A percentile compares a stretch with the other conserved stretches of the same genome.
These are phyloP conservation scores for Decapterus maruadsi DNA, from an alignment of 2,797 vertebrate genomes.

Conservation along the genomic window DNA sequence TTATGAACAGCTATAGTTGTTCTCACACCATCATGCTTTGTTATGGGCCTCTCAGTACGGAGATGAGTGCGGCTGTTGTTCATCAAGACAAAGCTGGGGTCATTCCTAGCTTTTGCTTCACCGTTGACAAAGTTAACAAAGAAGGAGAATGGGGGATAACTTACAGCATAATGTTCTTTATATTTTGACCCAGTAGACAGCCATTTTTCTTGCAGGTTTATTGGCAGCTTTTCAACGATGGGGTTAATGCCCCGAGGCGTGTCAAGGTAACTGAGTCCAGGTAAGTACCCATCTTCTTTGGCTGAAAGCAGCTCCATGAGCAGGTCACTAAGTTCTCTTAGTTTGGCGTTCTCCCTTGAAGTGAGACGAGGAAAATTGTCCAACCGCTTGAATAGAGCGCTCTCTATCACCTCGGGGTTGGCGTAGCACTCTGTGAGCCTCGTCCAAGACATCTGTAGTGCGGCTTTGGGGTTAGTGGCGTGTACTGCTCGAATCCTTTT, in stretches of 20 bases:
- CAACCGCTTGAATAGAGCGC: slow-evolving; percentile 20
- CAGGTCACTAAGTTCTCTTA: slow-evolving; percentile 37
- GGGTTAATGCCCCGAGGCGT: too few species aligned
- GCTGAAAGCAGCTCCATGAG: too few species aligned
- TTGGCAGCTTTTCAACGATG: too few species aligned
- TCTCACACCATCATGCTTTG: background rate
- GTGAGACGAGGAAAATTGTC: slow-evolving; percentile 23
- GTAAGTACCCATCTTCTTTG: too few species aligned
- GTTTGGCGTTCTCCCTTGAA: slow-evolving; percentile 9
- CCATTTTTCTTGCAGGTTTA: background rate
- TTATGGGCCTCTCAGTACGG: background rate
- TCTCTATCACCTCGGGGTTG: slow-evolving; percentile 33
- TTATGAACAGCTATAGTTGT: background rate
- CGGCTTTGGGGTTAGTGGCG: too few species aligned
- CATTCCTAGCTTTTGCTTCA: background rate
- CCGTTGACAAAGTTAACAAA: background rate
- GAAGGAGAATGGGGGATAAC: background rate
- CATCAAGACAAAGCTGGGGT: background rate
- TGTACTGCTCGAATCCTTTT: too few species aligned
- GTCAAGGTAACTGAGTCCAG: too few species aligned
- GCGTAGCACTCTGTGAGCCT: slow-evolving; percentile 44
- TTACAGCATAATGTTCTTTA: background rate
- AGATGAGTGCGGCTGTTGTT: background rate
- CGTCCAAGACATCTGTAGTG: too few species aligned
- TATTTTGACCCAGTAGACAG: background rate